Percentiles rank a stretch among this genome's conserved stretches.
These are phyloP conservation scores for Xenopus petersii DNA, from an alignment of 2,797 vertebrate genomes.

Conservation along the genomic window DNA sequence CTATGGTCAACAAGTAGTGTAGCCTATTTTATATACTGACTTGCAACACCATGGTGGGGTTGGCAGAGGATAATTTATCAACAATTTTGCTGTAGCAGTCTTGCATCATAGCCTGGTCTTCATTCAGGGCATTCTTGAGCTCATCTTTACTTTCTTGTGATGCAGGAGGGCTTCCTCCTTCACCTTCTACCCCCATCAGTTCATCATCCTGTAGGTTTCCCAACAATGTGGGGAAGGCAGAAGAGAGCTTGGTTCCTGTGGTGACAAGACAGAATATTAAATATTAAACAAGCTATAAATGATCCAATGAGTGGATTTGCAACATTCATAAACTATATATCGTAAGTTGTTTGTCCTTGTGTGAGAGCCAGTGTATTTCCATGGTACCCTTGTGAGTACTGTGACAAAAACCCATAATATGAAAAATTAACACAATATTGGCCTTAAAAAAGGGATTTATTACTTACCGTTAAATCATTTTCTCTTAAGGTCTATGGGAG, in stretches of 20 bases:
- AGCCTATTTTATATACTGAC: conserved; percentile 59
- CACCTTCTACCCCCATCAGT: conserved; percentile 77
- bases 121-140: conserved; percentile 80
- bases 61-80: conserved; percentile 89
- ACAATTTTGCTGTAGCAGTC: conserved; percentile 99
- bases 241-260: conserved; percentile 86
- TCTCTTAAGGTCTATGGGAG: no score
- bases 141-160: conserved; percentile 84
- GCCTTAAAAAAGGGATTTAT: no score
- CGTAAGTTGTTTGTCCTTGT: no score
- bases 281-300: no score
- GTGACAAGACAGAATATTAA: background rate
- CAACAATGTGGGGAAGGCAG: conserved; percentile 88
- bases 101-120: conserved; percentile 99
- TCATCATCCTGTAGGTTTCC: conserved; percentile 89
- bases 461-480: no score
- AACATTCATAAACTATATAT: no score
- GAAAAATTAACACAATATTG: no score
- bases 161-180: conserved; percentile 67
- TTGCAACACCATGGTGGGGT: conserved; percentile 98
- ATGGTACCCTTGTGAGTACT: no score
- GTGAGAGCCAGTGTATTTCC: no score
- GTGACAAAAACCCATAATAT: no score
- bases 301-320: no score
- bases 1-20: no score